phyloP scores from a whole-genome alignment of 2,888 invertebrate genomes.

The Chalcosyrphus nemorum region DNA sequence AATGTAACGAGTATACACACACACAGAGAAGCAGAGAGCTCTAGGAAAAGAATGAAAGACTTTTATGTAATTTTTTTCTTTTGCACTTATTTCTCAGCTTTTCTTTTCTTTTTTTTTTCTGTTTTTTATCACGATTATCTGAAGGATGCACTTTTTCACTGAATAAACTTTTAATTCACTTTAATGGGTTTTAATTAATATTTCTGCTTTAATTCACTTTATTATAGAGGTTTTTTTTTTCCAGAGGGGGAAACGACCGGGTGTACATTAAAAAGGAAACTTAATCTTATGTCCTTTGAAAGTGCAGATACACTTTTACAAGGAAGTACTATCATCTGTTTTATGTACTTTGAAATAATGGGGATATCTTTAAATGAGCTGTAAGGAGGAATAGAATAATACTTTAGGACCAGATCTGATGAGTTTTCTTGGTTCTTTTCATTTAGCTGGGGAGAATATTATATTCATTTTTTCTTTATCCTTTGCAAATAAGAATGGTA shows the following conservation, averaged over 20 bases:
- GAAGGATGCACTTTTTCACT: conserved; percentile 43
- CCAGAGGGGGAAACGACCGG: background rate
- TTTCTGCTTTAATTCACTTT: conserved; percentile 40
- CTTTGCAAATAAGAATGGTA: background rate
- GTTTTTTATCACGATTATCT: conserved; percentile 13
- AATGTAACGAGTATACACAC: background rate
- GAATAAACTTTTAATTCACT: conserved; percentile 53
- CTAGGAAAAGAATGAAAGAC: background rate
- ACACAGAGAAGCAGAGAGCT: background rate
- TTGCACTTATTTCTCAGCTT: background rate
- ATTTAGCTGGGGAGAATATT: conserved; percentile 10
- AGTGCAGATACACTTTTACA: background rate
- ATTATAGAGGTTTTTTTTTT: conserved; percentile 6
- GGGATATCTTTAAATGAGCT: conserved; percentile 7
- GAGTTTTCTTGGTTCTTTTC: background rate
- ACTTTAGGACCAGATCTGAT: background rate
- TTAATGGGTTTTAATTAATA: conserved; percentile 44
- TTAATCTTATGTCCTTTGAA: background rate
- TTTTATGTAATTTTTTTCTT: background rate
- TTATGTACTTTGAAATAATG: conserved; percentile 3
- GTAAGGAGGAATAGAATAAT: conserved; percentile 2
- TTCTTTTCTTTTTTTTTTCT: background rate
- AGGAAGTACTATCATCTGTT: background rate
- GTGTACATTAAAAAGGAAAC: background rate
- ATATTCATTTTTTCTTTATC: no score